Percentiles rank a stretch among this genome's conserved stretches.
These are phyloP conservation scores for Drosophila simulans DNA, from an alignment of 1,140 invertebrate species.

Conservation along the genomic window DNA sequence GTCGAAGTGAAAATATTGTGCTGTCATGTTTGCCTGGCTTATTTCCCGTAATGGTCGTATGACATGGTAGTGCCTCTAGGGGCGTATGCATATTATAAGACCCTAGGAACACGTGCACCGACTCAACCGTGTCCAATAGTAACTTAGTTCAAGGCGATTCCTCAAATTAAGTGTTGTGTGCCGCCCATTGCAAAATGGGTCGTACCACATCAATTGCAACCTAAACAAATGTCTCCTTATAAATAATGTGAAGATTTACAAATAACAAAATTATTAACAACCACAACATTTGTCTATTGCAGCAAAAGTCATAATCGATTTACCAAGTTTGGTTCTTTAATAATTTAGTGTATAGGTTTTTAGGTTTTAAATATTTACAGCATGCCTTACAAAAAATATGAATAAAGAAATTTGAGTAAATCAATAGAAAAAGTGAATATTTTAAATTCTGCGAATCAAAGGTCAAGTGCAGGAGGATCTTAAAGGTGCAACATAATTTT, in stretches of 20 bases:
- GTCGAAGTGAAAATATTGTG: slow-evolving; percentile 14
- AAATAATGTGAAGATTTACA: neutral
- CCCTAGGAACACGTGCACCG: neutral
- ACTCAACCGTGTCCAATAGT: slow-evolving; percentile 2
- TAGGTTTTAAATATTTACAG: neutral
- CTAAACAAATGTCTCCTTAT: neutral
- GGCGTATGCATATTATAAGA: slow-evolving; percentile 41
- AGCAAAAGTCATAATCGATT: neutral
- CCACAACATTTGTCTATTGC: neutral
- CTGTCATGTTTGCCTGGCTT: slow-evolving; percentile 20
- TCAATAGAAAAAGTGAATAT: too few relatives aligned
- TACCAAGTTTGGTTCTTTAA: neutral
- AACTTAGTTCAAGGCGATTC: slow-evolving; percentile 45
- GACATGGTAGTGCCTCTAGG: slow-evolving; percentile 48
- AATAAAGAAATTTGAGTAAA: too few relatives aligned
- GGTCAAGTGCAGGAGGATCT: neutral
- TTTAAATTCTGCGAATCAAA: neutral
- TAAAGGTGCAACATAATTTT: too few relatives aligned
- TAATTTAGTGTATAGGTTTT: neutral
- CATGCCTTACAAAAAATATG: too few relatives aligned
- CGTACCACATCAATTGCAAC: slow-evolving; percentile 3
- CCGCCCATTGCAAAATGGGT: slow-evolving; percentile 4
- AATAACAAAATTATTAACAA: slow-evolving; percentile 6
- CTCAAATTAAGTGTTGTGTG: slow-evolving; percentile 46
- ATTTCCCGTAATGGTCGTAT: slow-evolving; percentile 37